Evolutionary conservation across 2,113 vertebrate genomes (phyloP).

Genomic region (Indicator indicator): DNA sequence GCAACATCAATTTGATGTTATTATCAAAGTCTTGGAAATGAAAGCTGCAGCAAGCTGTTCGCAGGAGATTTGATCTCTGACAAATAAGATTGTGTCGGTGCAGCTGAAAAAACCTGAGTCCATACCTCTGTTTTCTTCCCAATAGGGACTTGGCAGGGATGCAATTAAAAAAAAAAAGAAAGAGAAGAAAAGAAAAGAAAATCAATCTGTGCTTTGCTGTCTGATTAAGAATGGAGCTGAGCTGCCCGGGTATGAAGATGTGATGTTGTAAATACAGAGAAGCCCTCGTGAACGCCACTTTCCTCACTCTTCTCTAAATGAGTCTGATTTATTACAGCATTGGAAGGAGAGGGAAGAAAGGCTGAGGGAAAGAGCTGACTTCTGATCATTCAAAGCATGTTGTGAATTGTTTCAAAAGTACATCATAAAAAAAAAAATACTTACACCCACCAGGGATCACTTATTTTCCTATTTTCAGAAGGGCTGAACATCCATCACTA

Average conservation of each 20-base stretch:
- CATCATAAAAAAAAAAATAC: not conserved
- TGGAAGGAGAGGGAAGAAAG: not conserved
- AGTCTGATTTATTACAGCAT: slow-evolving; percentile 42
- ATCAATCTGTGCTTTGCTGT: slow-evolving; percentile 60
- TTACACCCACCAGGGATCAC: not conserved
- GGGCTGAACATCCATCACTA: not conserved
- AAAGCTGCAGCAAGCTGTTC: slow-evolving; percentile 41
- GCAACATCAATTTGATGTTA: slow-evolving; percentile 55
- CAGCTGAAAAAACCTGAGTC: slow-evolving; percentile 16
- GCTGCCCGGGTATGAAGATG: not conserved
- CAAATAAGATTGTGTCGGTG: slow-evolving; percentile 50
- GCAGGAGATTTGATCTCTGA: slow-evolving; percentile 61
- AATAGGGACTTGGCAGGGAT: slow-evolving; percentile 28
- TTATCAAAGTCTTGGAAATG: slow-evolving; percentile 61
- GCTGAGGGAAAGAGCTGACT: slow-evolving; percentile 2
- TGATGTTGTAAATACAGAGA: slow-evolving; percentile 25
- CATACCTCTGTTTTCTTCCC: slow-evolving; percentile 31
- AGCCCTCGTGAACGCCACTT: not conserved
- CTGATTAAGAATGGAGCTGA: slow-evolving; percentile 38
- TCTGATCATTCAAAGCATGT: not conserved
- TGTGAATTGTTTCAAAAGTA: not conserved
- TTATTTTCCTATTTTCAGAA: not conserved
- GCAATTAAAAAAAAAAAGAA: slow-evolving; percentile 64
- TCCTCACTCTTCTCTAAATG: not conserved
- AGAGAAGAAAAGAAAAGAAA: slow-evolving; percentile 27